phyloP scores from a whole-genome alignment of 2,113 vertebrate genomes.

The Calypte anna region DNA sequence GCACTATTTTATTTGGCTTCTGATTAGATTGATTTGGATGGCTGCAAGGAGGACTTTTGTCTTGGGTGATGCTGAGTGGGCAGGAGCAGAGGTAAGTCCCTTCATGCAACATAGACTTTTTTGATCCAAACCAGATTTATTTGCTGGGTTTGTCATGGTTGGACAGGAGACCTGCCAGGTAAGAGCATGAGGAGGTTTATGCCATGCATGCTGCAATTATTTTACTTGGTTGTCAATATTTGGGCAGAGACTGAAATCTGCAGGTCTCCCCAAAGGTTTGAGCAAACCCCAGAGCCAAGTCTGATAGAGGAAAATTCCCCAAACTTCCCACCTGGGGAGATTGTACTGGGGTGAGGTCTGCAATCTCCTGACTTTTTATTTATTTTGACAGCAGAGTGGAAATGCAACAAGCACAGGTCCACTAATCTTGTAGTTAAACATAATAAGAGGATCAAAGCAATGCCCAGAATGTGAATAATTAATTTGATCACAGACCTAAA shows the following conservation, averaged over 20 bases:
- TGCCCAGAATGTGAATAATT: not conserved
- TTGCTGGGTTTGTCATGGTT: not conserved
- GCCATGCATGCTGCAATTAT: not conserved
- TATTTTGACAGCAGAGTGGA: not conserved
- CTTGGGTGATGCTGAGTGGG: not conserved
- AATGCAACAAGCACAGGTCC: not conserved
- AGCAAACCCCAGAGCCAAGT: not conserved
- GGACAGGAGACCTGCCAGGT: not conserved
- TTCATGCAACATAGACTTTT: not conserved
- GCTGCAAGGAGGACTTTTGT: not conserved
- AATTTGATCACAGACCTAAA: not conserved
- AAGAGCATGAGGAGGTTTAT: not conserved
- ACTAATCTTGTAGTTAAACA: not conserved
- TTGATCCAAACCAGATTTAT: not conserved
- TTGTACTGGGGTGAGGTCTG: not conserved
- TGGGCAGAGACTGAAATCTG: not conserved
- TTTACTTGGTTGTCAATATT: not conserved
- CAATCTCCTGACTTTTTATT: not conserved
- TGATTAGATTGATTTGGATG: conserved; percentile 52
- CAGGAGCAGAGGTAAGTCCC: not conserved
- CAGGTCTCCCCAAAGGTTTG: not conserved
- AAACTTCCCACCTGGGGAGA: not conserved
- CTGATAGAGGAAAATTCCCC: not conserved
- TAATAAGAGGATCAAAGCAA: not conserved
- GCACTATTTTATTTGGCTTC: conserved; percentile 30